phyloP scores from a whole-genome alignment of 92 coral and sea anemone species.

The Nematostella vectensis region DNA sequence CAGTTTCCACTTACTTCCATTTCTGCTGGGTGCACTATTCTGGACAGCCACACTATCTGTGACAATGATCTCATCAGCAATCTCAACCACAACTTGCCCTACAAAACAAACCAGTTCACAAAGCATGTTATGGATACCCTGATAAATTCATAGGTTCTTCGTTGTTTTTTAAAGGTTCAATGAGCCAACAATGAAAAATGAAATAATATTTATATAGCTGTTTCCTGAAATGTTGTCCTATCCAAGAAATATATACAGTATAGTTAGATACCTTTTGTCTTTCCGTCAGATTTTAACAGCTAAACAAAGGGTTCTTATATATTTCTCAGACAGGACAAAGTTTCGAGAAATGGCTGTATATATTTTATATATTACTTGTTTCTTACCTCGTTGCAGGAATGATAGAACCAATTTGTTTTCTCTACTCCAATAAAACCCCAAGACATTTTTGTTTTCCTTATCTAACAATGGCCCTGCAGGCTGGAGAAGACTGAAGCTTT shows the following conservation, averaged over 20 bases:
- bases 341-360: too few relatives aligned
- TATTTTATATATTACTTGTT: too few relatives aligned
- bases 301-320: too few relatives aligned
- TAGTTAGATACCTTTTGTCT: too few relatives aligned
- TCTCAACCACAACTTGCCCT: conserved; percentile 38
- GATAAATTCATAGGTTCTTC: background rate
- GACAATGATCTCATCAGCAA: conserved; percentile 29
- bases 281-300: too few relatives aligned
- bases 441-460: conserved; percentile 23
- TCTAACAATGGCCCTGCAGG: conserved; percentile 32
- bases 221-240: too few relatives aligned
- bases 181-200: too few relatives aligned
- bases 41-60: conserved; percentile 21
- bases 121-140: background rate
- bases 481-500: conserved; percentile 20
- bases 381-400: conserved; percentile 24
- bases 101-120: background rate
- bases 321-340: too few relatives aligned
- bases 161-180: too few relatives aligned
- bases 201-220: too few relatives aligned
- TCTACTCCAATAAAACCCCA: conserved; percentile 33
- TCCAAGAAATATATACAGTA: too few relatives aligned
- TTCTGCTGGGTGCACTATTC: background rate
- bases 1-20: conserved; percentile 22
- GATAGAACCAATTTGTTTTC: conserved; percentile 30